Evolutionary conservation across 2,113 vertebrate species (phyloP).

Genomic region (Guaruba guarouba): DNA sequence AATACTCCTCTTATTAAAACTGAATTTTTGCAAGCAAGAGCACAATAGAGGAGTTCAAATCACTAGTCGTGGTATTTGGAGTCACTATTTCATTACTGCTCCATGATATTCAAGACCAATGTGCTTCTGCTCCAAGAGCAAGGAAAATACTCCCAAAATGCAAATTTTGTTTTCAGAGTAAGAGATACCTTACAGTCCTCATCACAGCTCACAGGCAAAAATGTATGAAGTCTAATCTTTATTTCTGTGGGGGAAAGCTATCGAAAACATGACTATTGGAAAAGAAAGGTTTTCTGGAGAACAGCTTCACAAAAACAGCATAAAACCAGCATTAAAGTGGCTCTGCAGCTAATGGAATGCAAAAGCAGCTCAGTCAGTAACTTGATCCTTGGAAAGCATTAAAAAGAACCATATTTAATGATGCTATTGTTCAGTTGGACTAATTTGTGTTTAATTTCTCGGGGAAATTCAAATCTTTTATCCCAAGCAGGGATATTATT

Average conservation of each 20-base stretch:
- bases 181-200: neutral
- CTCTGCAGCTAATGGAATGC: neutral
- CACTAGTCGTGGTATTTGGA: neutral
- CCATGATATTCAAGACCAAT: neutral
- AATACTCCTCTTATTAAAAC: neutral
- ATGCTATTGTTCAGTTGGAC: constrained; percentile 29
- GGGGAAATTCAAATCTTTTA: constrained; percentile 53
- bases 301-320: neutral
- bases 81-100: neutral
- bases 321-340: neutral
- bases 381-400: neutral
- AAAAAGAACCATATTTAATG: constrained; percentile 49
- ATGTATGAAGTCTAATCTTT: neutral
- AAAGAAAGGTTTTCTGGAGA: neutral
- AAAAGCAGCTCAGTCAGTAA: neutral
- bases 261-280: neutral
- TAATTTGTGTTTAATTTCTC: constrained; percentile 50
- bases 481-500: constrained; percentile 22
- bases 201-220: neutral
- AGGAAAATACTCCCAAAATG: neutral
- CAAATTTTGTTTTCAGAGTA: neutral
- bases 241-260: neutral
- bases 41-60: neutral
- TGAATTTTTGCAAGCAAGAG: neutral
- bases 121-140: neutral